Conservation (phyloP, 1,140 invertebrate species). For the Hormaphis cornu region DNA sequence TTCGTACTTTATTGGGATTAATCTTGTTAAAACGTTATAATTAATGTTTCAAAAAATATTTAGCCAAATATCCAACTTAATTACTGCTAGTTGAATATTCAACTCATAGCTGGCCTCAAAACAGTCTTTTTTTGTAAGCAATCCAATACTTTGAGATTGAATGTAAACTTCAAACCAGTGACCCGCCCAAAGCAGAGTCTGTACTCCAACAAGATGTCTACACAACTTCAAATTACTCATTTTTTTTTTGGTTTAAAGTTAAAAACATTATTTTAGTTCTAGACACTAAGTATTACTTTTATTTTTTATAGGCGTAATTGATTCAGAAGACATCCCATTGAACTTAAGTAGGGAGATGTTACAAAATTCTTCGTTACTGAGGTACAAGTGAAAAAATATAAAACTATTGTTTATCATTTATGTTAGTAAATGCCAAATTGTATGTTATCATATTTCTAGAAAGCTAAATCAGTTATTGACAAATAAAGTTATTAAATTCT, state of each 20-base stretch:
- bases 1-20: no score
- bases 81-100: no score
- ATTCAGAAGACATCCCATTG: slow-evolving; percentile 95
- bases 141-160: no score
- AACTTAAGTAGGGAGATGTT: slow-evolving; percentile 92
- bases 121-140: no score
- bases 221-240: no score
- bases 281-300: background rate
- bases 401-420: background rate
- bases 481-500: slow-evolving; percentile 72
- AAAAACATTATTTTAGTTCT: background rate
- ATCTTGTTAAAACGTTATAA: no score
- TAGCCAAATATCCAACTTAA: no score
- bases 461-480: slow-evolving; percentile 79
- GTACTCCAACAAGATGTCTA: no score
- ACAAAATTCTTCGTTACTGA: slow-evolving; percentile 85
- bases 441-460: slow-evolving; percentile 45
- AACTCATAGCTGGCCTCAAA: no score
- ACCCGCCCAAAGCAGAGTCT: no score
- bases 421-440: background rate
- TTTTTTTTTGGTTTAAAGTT: background rate
- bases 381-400: slow-evolving; percentile 47
- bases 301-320: slow-evolving; percentile 68
- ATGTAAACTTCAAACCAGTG: no score
- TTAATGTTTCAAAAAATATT: no score